Evolutionary conservation across 2,888 invertebrate species (phyloP).

Genomic region (Drosophila infuscata): DNA sequence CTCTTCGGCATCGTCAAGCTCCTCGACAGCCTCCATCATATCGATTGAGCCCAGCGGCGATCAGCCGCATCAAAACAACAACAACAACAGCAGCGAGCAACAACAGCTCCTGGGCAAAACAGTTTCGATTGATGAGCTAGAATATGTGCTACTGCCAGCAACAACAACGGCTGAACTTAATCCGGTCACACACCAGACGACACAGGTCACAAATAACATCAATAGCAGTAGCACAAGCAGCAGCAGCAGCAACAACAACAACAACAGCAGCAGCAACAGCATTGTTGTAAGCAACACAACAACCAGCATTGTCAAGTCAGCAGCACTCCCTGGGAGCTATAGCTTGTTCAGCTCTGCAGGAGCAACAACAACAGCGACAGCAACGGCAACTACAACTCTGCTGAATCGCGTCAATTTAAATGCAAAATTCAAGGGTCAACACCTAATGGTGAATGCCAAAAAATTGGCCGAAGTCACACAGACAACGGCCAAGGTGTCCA

Average conservation of each 20-base stretch:
- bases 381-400: constrained; percentile 49
- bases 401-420: constrained; percentile 68
- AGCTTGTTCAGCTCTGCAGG: constrained; percentile 59
- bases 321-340: constrained; percentile 34
- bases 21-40: constrained; percentile 68
- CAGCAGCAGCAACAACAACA: constrained; percentile 1
- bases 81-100: constrained; percentile 31
- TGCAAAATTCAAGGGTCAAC: constrained; percentile 72
- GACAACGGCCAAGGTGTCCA: constrained; percentile 86
- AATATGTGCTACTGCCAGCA: constrained; percentile 65
- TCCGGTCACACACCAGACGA: constrained; percentile 31
- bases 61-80: constrained; percentile 25
- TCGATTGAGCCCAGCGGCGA: constrained; percentile 63
- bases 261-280: constrained; percentile 6
- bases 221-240: constrained; percentile 10
- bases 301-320: constrained; percentile 15
- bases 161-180: constrained; percentile 59
- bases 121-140: constrained; percentile 58
- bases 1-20: constrained; percentile 61
- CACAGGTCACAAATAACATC: constrained; percentile 29
- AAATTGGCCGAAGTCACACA: constrained; percentile 86
- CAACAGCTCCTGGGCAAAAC: constrained; percentile 39
- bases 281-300: constrained; percentile 17
- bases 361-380: constrained; percentile 14
- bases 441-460: constrained; percentile 76